phyloP scores from a whole-genome alignment of 2,888 invertebrate genomes.

The Rhabditophanes sp. region DNA sequence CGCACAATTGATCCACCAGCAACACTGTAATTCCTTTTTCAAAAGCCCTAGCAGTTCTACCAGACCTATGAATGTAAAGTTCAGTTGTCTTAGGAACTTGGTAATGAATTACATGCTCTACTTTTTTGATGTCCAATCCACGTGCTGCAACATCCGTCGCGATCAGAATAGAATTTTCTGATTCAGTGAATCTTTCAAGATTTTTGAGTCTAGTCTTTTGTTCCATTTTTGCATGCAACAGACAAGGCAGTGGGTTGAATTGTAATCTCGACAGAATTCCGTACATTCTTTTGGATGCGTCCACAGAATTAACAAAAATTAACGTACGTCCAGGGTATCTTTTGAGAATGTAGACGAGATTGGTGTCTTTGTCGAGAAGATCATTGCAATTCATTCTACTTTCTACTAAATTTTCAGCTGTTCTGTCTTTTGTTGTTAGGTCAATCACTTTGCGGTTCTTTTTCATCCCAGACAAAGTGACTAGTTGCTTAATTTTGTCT shows the following conservation, averaged over 20 bases:
- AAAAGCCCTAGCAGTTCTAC: constrained; percentile 77
- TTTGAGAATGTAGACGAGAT: constrained; percentile 70
- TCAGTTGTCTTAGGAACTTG: constrained; percentile 85
- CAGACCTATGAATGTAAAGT: constrained; percentile 85
- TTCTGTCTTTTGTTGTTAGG: constrained; percentile 65
- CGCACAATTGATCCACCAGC: constrained; percentile 73
- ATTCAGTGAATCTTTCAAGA: constrained; percentile 59
- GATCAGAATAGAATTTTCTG: constrained; percentile 60
- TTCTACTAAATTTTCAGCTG: constrained; percentile 66
- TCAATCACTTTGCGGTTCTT: constrained; percentile 66
- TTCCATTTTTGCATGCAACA: constrained; percentile 59
- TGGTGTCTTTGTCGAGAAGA: constrained; percentile 57
- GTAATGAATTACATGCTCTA: constrained; percentile 89
- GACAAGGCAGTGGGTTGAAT: constrained; percentile 51
- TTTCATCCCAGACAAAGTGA: constrained; percentile 29
- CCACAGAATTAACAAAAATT: constrained; percentile 66
- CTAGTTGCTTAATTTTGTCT: constrained; percentile 45
- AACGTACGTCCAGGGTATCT: constrained; percentile 77
- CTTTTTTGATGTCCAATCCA: constrained; percentile 79
- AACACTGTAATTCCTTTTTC: constrained; percentile 76
- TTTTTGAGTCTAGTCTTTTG: constrained; percentile 83
- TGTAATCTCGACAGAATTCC: constrained; percentile 45
- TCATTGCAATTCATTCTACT: constrained; percentile 55
- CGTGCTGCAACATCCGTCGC: constrained; percentile 90
- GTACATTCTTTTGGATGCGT: constrained; percentile 61